Evolutionary conservation across 2,797 vertebrate genomes (phyloP).

Genomic region (Anas bahamensis): DNA sequence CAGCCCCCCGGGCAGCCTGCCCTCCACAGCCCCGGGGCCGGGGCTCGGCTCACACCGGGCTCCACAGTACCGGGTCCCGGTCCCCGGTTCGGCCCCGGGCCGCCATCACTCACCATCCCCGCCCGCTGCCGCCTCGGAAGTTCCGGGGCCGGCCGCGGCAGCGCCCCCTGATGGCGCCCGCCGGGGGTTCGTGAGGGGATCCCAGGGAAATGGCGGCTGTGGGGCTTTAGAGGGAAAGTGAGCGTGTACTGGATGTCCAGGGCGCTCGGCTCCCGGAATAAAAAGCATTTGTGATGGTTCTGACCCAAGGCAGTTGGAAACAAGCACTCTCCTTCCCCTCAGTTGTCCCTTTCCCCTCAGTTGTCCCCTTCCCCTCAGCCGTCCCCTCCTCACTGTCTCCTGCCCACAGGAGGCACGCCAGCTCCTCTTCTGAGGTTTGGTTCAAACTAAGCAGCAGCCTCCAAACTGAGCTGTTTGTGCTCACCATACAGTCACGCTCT

Average conservation of each 20-base stretch:
- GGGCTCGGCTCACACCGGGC: no score
- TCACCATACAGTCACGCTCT: accelerated
- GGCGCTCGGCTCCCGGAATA: neutral
- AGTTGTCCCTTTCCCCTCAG: no score
- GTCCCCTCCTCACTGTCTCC: neutral
- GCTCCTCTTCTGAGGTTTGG: no score
- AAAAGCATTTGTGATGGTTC: neutral
- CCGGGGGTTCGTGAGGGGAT: neutral
- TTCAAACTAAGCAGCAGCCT: neutral
- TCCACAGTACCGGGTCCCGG: no score
- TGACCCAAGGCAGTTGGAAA: neutral
- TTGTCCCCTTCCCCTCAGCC: accelerated
- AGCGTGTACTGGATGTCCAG: accelerated
- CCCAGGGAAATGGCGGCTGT: neutral
- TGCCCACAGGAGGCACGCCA: accelerated
- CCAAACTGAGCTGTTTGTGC: neutral
- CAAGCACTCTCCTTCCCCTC: neutral
- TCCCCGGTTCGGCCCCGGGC: no score
- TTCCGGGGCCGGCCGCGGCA: neutral
- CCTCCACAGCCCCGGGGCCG: neutral
- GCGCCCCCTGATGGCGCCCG: neutral
- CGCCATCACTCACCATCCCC: neutral
- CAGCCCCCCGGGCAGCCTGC: no score
- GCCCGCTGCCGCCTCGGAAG: neutral
- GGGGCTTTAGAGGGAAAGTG: neutral